Evolutionary conservation across 2,113 vertebrate species (phyloP), one percentile per base, ranked within the genome.

Genomic region (Thermophis baileyi): DNA sequence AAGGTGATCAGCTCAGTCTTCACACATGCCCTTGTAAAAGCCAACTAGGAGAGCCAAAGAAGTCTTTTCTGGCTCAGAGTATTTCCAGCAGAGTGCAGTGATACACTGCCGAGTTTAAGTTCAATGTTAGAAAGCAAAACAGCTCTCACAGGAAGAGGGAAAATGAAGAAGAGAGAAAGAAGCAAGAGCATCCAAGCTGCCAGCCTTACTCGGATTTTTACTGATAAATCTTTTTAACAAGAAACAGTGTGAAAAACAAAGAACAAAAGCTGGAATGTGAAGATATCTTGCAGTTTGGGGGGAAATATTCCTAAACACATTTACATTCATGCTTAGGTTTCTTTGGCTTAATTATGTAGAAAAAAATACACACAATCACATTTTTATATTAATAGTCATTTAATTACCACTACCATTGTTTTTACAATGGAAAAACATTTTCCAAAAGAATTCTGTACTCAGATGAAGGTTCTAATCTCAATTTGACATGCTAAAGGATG

Each of bases 61-160:
- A 86, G 91, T 54, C 90, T 81, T 92, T 92, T 94, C 96, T 96
- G 91, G 91, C 97, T 97, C 95, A 96, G 93, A 95, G 92, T 95
- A 97, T 98, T 97, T 98, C 98, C 98, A 98, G 97, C 97, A 98
- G 98, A 98, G 98, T 98, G 98, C 98, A 98, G 97, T 98, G 98
- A 98, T 96, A 98, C 96, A 91, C 98, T 98, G 95, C 95, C 94
- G 95, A 95, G 89, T 96, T 96, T 57, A 95, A 97, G 95, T 90
- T 94, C 88, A 95, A 93, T 85, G 93, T 94, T 95, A 95, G 86
- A 96, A 97, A 95, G 92, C 94, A 93, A 92, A 88, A 35, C 24
- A 27, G 93, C 95, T 95, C 96, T 91, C 94, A 94, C 95, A 92
- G 87, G 87, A 6, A 0, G 10, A 40, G 14, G 6, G 27, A 7